A percentile compares a stretch with the other conserved stretches of the same genome.
Conservation (phyloP, 2,888 invertebrate genomes). For the Agriopis aurantiaria region DNA sequence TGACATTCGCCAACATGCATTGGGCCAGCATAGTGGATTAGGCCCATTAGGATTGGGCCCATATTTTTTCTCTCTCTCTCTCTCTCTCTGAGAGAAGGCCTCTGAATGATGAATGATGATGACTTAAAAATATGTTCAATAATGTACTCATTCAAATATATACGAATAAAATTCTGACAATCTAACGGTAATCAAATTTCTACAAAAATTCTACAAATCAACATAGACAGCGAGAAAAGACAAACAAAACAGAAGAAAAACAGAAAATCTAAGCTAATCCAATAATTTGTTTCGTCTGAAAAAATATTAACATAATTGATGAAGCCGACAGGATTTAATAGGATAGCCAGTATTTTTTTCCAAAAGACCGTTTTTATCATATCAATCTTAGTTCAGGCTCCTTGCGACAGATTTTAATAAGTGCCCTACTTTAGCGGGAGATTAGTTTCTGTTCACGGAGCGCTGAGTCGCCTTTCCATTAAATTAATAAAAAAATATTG, state of each 20-base stretch:
- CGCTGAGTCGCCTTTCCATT: slow-evolving; percentile 41
- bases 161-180: background rate
- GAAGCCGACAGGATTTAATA: slow-evolving; percentile 10
- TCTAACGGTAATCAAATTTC: background rate
- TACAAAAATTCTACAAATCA: background rate
- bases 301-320: slow-evolving; percentile 32
- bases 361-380: slow-evolving; percentile 34
- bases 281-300: slow-evolving; percentile 28
- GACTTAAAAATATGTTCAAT: no score
- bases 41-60: no score
- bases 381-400: slow-evolving; percentile 47
- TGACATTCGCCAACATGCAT: no score
- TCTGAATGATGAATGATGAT: no score
- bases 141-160: background rate
- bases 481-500: slow-evolving; percentile 38
- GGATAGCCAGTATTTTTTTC: slow-evolving; percentile 15
- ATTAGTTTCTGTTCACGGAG: slow-evolving; percentile 54
- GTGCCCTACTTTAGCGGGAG: slow-evolving; percentile 53
- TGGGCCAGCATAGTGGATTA: no score
- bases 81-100: no score
- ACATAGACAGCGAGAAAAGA: slow-evolving; percentile 7
- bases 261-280: slow-evolving; percentile 12
- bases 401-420: slow-evolving; percentile 57
- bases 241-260: slow-evolving; percentile 15
- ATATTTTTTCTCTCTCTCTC: no score